Percentiles rank a stretch among this genome's conserved stretches.
Conservation (phyloP, 2,113 vertebrate genomes). For the Conger conger region DNA sequence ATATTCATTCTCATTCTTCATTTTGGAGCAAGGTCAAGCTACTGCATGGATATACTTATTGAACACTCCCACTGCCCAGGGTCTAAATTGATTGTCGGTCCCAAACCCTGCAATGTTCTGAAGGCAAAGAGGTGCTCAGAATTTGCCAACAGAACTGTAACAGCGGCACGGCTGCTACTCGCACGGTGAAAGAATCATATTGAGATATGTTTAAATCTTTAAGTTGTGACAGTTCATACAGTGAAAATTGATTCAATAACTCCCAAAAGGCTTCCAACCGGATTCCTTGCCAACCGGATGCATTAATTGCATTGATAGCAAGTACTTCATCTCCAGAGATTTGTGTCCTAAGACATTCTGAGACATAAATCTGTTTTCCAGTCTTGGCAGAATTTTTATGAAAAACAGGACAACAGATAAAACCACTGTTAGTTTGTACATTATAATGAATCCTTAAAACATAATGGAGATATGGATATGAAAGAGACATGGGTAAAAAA, state of each 20-base stretch:
- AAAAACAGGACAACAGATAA: not conserved
- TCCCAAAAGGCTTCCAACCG: constrained; percentile 32
- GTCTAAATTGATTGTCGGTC: not conserved
- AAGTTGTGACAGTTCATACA: constrained; percentile 30
- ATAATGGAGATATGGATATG: not conserved
- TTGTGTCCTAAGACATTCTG: not conserved
- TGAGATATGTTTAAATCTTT: constrained; percentile 25
- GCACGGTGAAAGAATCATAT: constrained; percentile 28
- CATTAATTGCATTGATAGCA: constrained; percentile 55
- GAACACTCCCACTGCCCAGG: not conserved
- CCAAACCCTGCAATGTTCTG: not conserved
- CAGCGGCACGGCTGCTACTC: not conserved
- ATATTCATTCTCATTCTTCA: not conserved
- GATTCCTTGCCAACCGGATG: constrained; percentile 38
- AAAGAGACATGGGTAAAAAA: not conserved
- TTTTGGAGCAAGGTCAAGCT: not conserved
- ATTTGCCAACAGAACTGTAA: constrained; percentile 18
- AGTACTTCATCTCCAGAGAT: constrained; percentile 39
- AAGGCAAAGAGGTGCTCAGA: not conserved
- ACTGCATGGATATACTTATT: not conserved
- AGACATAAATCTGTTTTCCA: not conserved
- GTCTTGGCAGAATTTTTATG: not conserved
- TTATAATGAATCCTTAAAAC: not conserved
- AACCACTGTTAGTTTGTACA: not conserved
- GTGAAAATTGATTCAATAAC: constrained; percentile 28